These are phyloP conservation scores for Mesoligia furuncula DNA, from an alignment of 2,888 invertebrate species.

Conservation along the genomic window DNA sequence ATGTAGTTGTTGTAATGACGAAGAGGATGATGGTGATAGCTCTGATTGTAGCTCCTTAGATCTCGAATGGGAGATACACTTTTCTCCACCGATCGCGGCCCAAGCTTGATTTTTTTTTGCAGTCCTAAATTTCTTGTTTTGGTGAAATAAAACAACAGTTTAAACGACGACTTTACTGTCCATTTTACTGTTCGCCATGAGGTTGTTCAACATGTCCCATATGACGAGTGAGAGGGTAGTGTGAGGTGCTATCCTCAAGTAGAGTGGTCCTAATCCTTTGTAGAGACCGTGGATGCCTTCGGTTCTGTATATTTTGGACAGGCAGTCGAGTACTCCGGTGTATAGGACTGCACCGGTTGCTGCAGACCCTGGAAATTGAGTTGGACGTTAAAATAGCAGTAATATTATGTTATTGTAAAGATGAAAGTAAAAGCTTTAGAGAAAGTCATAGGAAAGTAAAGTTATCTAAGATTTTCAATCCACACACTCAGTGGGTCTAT, in stretches of 20 bases:
- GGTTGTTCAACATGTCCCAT: conserved; percentile 91
- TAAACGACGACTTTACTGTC: conserved; percentile 59
- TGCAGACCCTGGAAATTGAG: conserved; percentile 90
- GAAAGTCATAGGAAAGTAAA: conserved; percentile 3
- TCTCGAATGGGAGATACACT: conserved; percentile 85
- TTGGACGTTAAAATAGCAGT: neutral
- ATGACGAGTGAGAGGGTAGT: conserved; percentile 94
- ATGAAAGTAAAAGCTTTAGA: neutral
- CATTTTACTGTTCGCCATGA: conserved; percentile 77
- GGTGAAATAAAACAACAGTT: conserved; percentile 56
- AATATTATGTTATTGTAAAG: neutral
- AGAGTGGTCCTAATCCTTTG: conserved; percentile 94
- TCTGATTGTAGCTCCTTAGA: conserved; percentile 81
- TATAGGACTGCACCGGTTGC: conserved; percentile 92
- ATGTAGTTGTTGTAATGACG: conserved; percentile 67
- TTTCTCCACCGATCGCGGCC: conserved; percentile 78
- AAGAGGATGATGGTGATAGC: conserved; percentile 68
- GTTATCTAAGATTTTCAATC: neutral
- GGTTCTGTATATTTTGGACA: conserved; percentile 93
- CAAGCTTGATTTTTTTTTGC: conserved; percentile 24
- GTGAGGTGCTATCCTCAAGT: conserved; percentile 94
- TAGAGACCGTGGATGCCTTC: conserved; percentile 95
- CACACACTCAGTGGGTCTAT: neutral
- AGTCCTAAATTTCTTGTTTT: conserved; percentile 3
- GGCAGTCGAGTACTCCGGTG: conserved; percentile 93